Conservation (phyloP, 2,113 vertebrate genomes). For the Plectropomus leopardus region DNA sequence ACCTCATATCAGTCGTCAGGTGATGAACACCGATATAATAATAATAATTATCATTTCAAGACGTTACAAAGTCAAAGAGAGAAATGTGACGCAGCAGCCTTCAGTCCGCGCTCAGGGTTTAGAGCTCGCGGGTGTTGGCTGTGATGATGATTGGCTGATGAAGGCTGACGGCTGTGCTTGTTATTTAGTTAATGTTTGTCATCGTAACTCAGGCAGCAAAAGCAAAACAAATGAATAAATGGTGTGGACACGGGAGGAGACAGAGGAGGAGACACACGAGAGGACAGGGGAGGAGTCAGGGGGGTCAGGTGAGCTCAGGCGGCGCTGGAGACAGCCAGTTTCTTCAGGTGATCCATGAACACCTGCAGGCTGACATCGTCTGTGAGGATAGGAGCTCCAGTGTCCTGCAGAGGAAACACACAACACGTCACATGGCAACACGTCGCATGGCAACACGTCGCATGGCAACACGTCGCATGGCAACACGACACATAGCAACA, state of each 20-base stretch:
- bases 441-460: no score
- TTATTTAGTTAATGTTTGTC: not conserved
- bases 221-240: not conserved
- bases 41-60: no score
- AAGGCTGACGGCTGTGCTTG: not conserved
- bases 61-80: no score
- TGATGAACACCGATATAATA: no score
- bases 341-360: conserved; percentile 99
- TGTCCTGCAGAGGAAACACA: conserved; percentile 85
- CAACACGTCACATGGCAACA: not conserved
- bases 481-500: no score
- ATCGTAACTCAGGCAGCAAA: conserved; percentile 37
- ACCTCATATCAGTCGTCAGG: no score
- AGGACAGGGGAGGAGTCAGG: no score
- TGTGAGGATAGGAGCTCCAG: conserved; percentile 97
- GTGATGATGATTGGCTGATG: not conserved
- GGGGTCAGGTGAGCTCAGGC: conserved; percentile 81
- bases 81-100: no score
- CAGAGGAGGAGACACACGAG: no score
- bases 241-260: not conserved
- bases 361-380: conserved; percentile 98
- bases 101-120: no score
- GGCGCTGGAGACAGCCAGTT: conserved; percentile 96
- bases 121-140: no score
- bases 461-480: not conserved